A percentile compares a stretch with the other conserved stretches of the same genome.
These are phyloP conservation scores for Saimiri boliviensis DNA, from an alignment of 2,113 vertebrate species.

Conservation along the genomic window DNA sequence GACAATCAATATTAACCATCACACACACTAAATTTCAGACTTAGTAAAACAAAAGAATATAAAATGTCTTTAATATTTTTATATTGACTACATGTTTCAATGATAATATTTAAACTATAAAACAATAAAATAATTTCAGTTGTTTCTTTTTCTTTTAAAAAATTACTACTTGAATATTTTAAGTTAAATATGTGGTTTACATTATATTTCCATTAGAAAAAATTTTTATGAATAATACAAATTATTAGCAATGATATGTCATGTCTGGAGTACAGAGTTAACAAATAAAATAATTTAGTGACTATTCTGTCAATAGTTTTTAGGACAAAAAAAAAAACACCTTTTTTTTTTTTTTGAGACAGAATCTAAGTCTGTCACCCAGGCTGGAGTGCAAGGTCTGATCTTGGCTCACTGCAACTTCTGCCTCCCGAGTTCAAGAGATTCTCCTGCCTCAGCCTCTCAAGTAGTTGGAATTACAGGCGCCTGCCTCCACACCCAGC, in stretches of 20 bases:
- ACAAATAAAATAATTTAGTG: background rate
- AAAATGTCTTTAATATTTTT: conserved; percentile 12
- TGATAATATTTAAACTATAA: background rate
- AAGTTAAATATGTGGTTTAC: background rate
- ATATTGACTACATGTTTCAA: background rate
- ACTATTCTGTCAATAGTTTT: background rate
- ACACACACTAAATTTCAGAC: background rate
- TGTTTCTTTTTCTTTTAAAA: conserved; percentile 22
- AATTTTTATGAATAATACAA: background rate
- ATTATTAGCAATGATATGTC: background rate
- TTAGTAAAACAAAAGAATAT: background rate
- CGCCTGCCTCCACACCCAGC: too few relatives aligned
- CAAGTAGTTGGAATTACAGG: too few relatives aligned
- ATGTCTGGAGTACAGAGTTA: background rate
- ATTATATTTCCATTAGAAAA: conserved; percentile 14
- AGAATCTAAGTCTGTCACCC: too few relatives aligned
- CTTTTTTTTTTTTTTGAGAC: background rate
- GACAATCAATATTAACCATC: too few relatives aligned
- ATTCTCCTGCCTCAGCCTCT: too few relatives aligned
- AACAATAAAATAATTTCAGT: background rate
- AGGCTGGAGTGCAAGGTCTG: too few relatives aligned
- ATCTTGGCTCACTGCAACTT: too few relatives aligned
- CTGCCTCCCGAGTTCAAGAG: too few relatives aligned
- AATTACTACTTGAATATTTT: background rate
- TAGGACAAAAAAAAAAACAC: background rate